Evolutionary conservation across 2,113 vertebrate species (phyloP).

Genomic region (Caloenas nicobarica): DNA sequence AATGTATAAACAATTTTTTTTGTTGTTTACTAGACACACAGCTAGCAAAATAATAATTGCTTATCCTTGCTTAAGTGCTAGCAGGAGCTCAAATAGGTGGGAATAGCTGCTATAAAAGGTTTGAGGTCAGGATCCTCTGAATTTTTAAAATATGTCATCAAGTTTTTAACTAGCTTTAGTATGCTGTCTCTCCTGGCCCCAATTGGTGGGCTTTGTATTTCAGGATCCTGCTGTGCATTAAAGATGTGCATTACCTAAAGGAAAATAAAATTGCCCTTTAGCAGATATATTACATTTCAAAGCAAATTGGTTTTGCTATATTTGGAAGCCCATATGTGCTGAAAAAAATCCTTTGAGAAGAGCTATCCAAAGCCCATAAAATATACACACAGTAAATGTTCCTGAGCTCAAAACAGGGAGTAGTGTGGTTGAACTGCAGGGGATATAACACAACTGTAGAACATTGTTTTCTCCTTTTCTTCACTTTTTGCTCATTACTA

Average conservation of each 20-base stretch:
- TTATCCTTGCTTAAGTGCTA: not conserved
- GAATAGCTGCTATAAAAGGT: not conserved
- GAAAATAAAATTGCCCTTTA: slow-evolving; percentile 71
- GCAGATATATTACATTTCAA: slow-evolving; percentile 66
- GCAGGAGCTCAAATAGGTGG: not conserved
- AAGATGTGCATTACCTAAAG: slow-evolving; percentile 67
- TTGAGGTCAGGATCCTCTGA: not conserved
- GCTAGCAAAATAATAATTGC: not conserved
- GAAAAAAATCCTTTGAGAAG: slow-evolving; percentile 26
- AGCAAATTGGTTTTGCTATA: slow-evolving; percentile 50
- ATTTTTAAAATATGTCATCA: not conserved
- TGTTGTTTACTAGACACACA: not conserved
- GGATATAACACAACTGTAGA: not conserved
- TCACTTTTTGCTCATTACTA: slow-evolving; percentile 54
- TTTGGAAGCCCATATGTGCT: slow-evolving; percentile 47
- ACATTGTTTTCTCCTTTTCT: slow-evolving; percentile 51
- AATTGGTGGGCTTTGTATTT: slow-evolving; percentile 58
- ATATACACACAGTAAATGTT: not conserved
- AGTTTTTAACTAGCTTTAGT: slow-evolving; percentile 3
- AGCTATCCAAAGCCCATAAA: slow-evolving; percentile 3
- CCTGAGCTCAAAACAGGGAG: not conserved
- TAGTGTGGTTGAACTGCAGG: not conserved
- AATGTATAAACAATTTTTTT: not conserved
- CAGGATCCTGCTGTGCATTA: slow-evolving; percentile 38
- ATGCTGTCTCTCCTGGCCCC: not conserved